Conservation (phyloP, 1,140 invertebrate genomes). For the Caenorhabditis latens region DNA sequence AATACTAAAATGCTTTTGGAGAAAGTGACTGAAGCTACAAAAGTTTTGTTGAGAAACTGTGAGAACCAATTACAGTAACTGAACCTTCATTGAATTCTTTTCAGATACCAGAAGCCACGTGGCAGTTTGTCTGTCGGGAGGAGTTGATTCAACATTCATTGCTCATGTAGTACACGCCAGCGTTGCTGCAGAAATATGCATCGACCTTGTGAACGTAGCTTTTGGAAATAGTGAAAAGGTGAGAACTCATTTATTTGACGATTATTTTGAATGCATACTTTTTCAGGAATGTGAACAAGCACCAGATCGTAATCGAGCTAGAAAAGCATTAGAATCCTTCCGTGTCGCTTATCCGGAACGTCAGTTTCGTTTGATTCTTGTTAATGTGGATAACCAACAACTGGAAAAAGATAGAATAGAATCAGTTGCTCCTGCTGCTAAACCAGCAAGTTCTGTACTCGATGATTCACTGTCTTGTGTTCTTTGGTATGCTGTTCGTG, state of each 20-base stretch:
- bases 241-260: not conserved
- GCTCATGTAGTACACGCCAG: slow-evolving; percentile 30
- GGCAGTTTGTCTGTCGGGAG: slow-evolving; percentile 57
- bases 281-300: slow-evolving; percentile 40
- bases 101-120: slow-evolving; percentile 47
- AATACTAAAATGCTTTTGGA: not conserved
- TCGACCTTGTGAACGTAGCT: slow-evolving; percentile 47
- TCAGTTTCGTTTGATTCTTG: slow-evolving; percentile 56
- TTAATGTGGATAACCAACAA: slow-evolving; percentile 48
- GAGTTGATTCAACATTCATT: slow-evolving; percentile 61
- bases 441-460: slow-evolving; percentile 83
- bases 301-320: not conserved
- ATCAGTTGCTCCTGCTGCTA: slow-evolving; percentile 17
- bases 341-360: slow-evolving; percentile 25
- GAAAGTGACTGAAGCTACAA: slow-evolving; percentile 40
- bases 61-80: not conserved
- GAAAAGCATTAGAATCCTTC: slow-evolving; percentile 1
- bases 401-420: not conserved
- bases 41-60: slow-evolving; percentile 27
- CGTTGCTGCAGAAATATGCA: not conserved
- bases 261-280: not conserved
- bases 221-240: slow-evolving; percentile 42
- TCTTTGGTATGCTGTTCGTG: slow-evolving; percentile 92
- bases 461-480: slow-evolving; percentile 95
- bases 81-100: not conserved